These are phyloP conservation scores for Nemurella pictetii DNA, from an alignment of 2,888 invertebrate genomes.

Conservation along the genomic window DNA sequence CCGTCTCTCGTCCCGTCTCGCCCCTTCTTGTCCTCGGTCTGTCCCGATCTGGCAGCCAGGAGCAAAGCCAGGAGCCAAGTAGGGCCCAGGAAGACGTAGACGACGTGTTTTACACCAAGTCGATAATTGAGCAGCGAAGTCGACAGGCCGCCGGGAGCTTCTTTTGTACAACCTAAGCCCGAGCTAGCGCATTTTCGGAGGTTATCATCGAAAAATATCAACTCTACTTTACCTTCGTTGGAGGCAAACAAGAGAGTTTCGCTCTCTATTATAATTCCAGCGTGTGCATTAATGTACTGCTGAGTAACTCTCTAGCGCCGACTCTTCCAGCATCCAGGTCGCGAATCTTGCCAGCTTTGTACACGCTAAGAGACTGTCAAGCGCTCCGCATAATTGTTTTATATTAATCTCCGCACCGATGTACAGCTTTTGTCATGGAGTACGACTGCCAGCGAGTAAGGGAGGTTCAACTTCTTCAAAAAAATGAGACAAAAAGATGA, in stretches of 20 bases:
- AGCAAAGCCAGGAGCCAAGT: neutral
- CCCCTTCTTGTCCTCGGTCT: too few relatives aligned
- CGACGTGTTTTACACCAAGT: neutral
- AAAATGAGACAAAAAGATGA: neutral
- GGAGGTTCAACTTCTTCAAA: neutral
- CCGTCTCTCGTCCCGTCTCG: too few relatives aligned
- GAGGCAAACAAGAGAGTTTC: neutral
- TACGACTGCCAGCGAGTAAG: neutral
- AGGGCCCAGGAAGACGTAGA: too few relatives aligned
- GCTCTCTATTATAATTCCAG: neutral
- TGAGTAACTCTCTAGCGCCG: neutral
- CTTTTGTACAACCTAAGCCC: neutral
- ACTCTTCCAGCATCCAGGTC: too few relatives aligned
- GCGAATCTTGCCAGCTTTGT: neutral
- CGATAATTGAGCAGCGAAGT: neutral
- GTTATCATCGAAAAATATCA: neutral
- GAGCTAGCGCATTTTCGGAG: neutral
- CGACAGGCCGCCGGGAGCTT: neutral
- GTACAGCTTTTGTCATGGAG: neutral
- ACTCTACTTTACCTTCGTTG: neutral
- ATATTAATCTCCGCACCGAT: constrained; percentile 5
- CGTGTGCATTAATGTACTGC: neutral
- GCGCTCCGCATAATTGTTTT: constrained; percentile 15
- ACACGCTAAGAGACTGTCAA: neutral
- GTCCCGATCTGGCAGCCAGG: neutral